Evolutionary conservation across 1,140 invertebrate species (phyloP).

Genomic region (Anastatus disparis): DNA sequence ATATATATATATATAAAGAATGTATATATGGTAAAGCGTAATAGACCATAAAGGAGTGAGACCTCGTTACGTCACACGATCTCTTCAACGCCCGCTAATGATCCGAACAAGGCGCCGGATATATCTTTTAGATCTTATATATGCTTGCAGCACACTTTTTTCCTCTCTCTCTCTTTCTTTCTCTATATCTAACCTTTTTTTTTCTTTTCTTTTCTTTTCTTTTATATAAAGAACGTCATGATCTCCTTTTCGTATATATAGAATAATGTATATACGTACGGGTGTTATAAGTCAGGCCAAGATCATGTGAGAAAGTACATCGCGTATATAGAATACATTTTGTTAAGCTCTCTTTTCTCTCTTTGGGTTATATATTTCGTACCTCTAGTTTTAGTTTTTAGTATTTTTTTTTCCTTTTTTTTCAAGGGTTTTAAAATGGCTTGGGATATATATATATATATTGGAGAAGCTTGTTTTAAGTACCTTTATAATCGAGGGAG

Average conservation of each 20-base stretch:
- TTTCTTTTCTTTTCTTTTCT: neutral
- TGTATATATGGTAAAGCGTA: neutral
- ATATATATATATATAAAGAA: neutral
- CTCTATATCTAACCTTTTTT: neutral
- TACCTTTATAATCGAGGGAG: slow-evolving; percentile 11
- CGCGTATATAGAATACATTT: no score
- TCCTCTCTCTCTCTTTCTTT: slow-evolving; percentile 14
- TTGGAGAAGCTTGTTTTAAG: slow-evolving; percentile 28
- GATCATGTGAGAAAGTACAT: slow-evolving; percentile 34
- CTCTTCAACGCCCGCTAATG: slow-evolving; percentile 30
- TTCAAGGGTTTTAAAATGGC: neutral
- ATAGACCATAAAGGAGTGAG: slow-evolving; percentile 2
- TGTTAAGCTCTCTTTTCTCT: no score
- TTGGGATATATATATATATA: neutral
- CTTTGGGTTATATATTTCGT: no score
- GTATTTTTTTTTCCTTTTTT: neutral
- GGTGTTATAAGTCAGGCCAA: neutral
- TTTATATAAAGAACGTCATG: no score
- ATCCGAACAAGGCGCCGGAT: slow-evolving; percentile 37
- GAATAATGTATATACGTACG: neutral
- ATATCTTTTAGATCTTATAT: no score
- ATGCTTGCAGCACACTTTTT: no score
- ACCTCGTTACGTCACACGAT: slow-evolving; percentile 40
- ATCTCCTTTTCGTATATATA: neutral
- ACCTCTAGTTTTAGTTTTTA: slow-evolving; percentile 2